Base-by-base conservation (phyloP, 2,797 vertebrate species). In the Chrysocyon brachyurus region DNA sequence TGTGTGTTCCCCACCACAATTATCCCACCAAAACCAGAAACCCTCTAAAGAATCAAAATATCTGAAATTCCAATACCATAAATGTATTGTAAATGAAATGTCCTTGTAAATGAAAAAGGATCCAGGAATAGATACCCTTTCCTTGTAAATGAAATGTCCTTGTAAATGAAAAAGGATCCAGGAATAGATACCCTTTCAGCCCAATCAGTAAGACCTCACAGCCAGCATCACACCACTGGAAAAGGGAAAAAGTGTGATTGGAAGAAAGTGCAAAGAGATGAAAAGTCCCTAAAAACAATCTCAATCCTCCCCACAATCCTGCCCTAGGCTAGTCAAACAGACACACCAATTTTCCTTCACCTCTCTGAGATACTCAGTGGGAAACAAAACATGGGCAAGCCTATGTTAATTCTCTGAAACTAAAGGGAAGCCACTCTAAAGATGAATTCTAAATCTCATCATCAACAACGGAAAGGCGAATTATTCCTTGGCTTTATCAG, bases 61-160 rank as follows among this genome's bases (percentile, higher is more conserved):
- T 86, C 63, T 91, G 40, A 91, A 78, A 61, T 66, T 79, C 59
- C 28, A 85, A 15, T 87, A 87, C 19, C 75, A 72, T 49, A 95
- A 87, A 91, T 72, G 28, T 61, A 85, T n/a, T n/a, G n/a, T n/a
- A n/a, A n/a, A n/a, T n/a, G n/a, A n/a, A n/a, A n/a, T n/a, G 17
- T 54, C 56, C 70, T 79, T 63, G 36, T 87, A 91, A 87, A 87
- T 95, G 26, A 66, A 61, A 83, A 72, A 46, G 36, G 49, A 64
- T 82, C 12, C 28, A 81, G 63, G 24, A 49, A 90, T 36, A 52
- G 6, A 79, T 64, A 56, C 33, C 46, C 10, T 87, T 95, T 95
- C 66, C 70, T 79, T 63, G 36, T 87, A 91, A 87, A 87, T 95
- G 26, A 66, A 61, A 83, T n/a, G 17, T 54, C 56, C 70, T 79